Evolutionary conservation across 2,888 invertebrate species (phyloP).

Genomic region (Heliconius charithonia): DNA sequence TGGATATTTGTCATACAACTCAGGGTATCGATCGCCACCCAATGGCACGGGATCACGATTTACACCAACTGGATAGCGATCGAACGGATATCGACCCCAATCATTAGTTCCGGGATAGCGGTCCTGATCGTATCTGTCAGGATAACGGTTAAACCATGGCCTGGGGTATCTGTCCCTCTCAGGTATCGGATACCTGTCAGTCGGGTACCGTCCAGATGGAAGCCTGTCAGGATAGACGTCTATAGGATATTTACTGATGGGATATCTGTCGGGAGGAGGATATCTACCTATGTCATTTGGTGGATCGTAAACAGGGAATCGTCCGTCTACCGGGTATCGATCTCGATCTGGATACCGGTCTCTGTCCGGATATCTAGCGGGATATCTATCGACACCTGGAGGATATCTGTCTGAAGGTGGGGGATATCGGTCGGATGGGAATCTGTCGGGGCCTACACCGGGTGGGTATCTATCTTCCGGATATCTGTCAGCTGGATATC

Average conservation of each 20-base stretch:
- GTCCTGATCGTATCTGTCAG: slow-evolving; percentile 80
- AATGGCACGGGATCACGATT: slow-evolving; percentile 79
- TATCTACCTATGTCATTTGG: slow-evolving; percentile 69
- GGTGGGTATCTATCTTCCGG: slow-evolving; percentile 76
- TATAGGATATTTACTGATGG: slow-evolving; percentile 71
- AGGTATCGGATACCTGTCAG: slow-evolving; percentile 77
- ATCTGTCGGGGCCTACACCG: slow-evolving; percentile 67
- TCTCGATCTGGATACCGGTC: slow-evolving; percentile 52
- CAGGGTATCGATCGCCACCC: slow-evolving; percentile 79
- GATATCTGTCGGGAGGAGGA: slow-evolving; percentile 70
- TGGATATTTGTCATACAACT: slow-evolving; percentile 84
- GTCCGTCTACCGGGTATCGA: slow-evolving; percentile 74
- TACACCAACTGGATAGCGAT: slow-evolving; percentile 76
- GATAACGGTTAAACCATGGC: slow-evolving; percentile 69
- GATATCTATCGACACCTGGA: slow-evolving; percentile 74
- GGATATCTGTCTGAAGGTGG: slow-evolving; percentile 78
- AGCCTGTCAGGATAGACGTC: slow-evolving; percentile 70
- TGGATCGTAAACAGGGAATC: slow-evolving; percentile 62
- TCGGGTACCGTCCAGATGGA: slow-evolving; percentile 71
- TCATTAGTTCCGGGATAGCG: slow-evolving; percentile 67
- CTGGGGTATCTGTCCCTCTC: slow-evolving; percentile 72
- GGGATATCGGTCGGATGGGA: slow-evolving; percentile 79
- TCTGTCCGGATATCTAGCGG: slow-evolving; percentile 70
- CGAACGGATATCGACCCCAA: slow-evolving; percentile 77
- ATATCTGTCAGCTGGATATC: slow-evolving; percentile 76